phyloP scores from a whole-genome alignment of 2,113 vertebrate genomes.

The Pseudopodoces humilis region DNA sequence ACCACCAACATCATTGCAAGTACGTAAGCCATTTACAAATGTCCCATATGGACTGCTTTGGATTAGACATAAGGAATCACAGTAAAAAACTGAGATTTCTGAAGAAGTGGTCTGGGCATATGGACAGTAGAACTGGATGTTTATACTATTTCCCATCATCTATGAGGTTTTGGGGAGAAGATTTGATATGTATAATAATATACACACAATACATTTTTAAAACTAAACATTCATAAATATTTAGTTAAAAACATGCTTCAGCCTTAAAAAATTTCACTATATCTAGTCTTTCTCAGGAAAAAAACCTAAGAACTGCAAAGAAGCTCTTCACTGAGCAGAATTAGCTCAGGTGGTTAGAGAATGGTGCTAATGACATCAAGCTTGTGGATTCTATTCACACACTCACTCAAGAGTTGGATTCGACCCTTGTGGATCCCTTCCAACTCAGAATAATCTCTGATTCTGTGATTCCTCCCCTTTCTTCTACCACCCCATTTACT shows the following conservation, averaged over 20 bases:
- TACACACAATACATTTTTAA: not conserved
- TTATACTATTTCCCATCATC: not conserved
- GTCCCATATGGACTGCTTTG: not conserved
- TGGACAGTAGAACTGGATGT: not conserved
- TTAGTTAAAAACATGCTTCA: not conserved
- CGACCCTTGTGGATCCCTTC: accelerated
- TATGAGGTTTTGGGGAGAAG: not conserved
- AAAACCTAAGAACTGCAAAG: not conserved
- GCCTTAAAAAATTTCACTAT: not conserved
- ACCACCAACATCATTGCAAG: not conserved
- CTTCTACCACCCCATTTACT: not conserved
- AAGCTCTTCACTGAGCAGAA: not conserved
- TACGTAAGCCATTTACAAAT: not conserved
- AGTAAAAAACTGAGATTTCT: not conserved
- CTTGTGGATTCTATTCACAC: not conserved
- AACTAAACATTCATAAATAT: not conserved
- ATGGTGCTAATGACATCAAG: not conserved
- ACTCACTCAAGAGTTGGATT: not conserved
- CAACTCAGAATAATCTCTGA: not conserved
- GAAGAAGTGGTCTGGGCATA: accelerated
- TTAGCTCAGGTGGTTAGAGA: not conserved
- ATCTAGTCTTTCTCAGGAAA: not conserved
- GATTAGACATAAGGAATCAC: not conserved
- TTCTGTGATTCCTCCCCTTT: not conserved
- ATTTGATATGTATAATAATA: not conserved